Base-by-base conservation (phyloP, 2,888 invertebrate genomes). In the Callinectes sapidus region DNA sequence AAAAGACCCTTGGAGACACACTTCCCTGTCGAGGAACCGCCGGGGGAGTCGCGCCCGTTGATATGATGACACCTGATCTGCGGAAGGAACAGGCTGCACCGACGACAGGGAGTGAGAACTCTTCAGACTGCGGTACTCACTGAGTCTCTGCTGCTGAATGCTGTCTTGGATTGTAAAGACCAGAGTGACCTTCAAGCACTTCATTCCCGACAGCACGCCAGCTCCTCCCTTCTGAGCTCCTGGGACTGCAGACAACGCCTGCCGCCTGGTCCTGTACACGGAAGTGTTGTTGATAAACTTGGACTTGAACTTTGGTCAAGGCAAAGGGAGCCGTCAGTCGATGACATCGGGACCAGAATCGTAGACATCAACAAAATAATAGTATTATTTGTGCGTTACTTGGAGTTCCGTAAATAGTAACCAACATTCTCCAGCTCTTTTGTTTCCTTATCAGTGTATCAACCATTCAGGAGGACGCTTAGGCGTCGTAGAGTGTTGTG, bases 1-100 rank as follows among this genome's bases (percentile, higher is more conserved):
- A 55, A 39, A 39, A 92, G 66, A 55, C 89, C 89, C 16, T 88
- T 92, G 35, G 93, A 93, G 87, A 93, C 93, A 66, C 93, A 93
- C 86, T 93, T 93, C 55, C 93, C 93, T 14, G 81, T 93, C 1
- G 93, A 93, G 14, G 86, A 90, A 23, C 81, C 85, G 81, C 42
- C 86, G 6, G 81, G 86, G n/a, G 93, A 93, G 66, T 86, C 86
- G n/a, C 93, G 81, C 23, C 91, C 91, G 18, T 89, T 93, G 32
- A 93, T 93, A 88, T 93, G 71, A 89, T 86, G 77, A 42, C 48
- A 18, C 35, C 28, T 71, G 32, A 32, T 81, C 81, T 35, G 35
- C 81, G 32, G 81, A 14, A 35, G 81, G 35, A 35, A 28, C 81
- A 18, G 10, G 81, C 81, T 32, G 35, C 32, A 28, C 32, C 55